These are phyloP conservation scores for Drosophila azteca DNA, from an alignment of 1,140 invertebrate genomes.

Conservation along the genomic window DNA sequence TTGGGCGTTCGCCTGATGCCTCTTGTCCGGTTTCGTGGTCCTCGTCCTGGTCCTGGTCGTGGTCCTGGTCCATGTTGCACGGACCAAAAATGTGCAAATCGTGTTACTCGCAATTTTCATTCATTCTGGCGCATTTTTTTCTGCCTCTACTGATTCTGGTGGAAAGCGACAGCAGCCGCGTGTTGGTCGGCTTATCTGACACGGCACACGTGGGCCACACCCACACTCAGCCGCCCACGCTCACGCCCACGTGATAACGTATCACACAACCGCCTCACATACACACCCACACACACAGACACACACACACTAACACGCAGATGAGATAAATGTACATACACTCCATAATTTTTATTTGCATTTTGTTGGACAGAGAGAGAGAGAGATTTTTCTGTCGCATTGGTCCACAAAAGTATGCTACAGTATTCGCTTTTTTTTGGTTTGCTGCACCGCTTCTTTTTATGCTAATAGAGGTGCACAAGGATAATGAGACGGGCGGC, in stretches of 20 bases:
- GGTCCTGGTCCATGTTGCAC: slow-evolving; percentile 10
- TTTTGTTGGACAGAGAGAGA: slow-evolving; percentile 16
- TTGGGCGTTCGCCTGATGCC: slow-evolving; percentile 59
- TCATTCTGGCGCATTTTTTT: slow-evolving; percentile 13
- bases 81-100: slow-evolving; percentile 64
- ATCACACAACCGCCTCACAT: slow-evolving; percentile 5
- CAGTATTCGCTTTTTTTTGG: slow-evolving; percentile 35
- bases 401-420: slow-evolving; percentile 45
- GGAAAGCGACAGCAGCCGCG: slow-evolving; percentile 47
- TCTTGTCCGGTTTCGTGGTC: not conserved
- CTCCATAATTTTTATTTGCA: slow-evolving; percentile 71
- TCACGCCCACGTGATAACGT: slow-evolving; percentile 51
- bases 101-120: slow-evolving; percentile 52
- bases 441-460: slow-evolving; percentile 4
- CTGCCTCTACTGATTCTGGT: slow-evolving; percentile 35
- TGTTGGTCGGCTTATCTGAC: slow-evolving; percentile 71
- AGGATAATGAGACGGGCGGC: slow-evolving; percentile 27
- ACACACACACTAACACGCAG: not conserved
- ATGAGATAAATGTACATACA: slow-evolving; percentile 23
- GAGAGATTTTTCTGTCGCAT: slow-evolving; percentile 33
- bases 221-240: slow-evolving; percentile 19
- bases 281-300: not conserved
- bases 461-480: slow-evolving; percentile 43
- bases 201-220: slow-evolving; percentile 38
- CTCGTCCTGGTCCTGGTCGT: not conserved